Evolutionary conservation across 1,140 invertebrate genomes (phyloP), one percentile per base, ranked within the genome.

Genomic region (Papilio glaucus): DNA sequence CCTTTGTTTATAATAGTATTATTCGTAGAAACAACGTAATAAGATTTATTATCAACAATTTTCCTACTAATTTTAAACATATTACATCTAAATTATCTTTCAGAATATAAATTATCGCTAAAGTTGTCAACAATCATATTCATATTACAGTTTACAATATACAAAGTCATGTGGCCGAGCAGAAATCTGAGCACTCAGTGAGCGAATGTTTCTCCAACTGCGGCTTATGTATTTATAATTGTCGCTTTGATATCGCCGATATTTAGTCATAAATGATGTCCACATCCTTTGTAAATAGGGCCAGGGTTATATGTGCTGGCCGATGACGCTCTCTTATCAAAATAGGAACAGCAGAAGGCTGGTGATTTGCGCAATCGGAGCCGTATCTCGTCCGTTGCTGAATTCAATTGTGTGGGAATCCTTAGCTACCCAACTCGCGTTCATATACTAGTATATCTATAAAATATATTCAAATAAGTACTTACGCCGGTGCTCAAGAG

Each of bases 261-360:
- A 49, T 69, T 69, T 49, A 53, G 67, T 69, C 67, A 68, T 42
- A 49, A 68, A 29, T 39, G 62, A 65, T 39, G 62, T 49, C 73
- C 81, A 85, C 88, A 88, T 90, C 88, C 88, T 90, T 80, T 85
- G 73, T 80, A 79, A 89, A 90, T 84, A 85, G 84, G 89, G 89
- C 86, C 89, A 90, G 88, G 89, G 89, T 89, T 91, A 87, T 73
- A 85, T 73, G 70, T 79, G 57, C 74, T 84, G 81, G 78, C 77
- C 82, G 77, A 74, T 74, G 75, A 72, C 81, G 73, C 57, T 79
- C 79, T 67, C 76, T 88, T 87, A 86, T 88, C 85, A 82, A 72
- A 81, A 79, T 84, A 88, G 87, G 87, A 90, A 89, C 85, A 73
- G 77, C 79, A 83, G 85, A 87, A 90, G 87, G 88, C 87, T 89